A percentile compares a stretch with the other conserved stretches of the same genome.
phyloP scores from a whole-genome alignment of 2,113 vertebrate genomes.

The Syrrhaptes paradoxus region DNA sequence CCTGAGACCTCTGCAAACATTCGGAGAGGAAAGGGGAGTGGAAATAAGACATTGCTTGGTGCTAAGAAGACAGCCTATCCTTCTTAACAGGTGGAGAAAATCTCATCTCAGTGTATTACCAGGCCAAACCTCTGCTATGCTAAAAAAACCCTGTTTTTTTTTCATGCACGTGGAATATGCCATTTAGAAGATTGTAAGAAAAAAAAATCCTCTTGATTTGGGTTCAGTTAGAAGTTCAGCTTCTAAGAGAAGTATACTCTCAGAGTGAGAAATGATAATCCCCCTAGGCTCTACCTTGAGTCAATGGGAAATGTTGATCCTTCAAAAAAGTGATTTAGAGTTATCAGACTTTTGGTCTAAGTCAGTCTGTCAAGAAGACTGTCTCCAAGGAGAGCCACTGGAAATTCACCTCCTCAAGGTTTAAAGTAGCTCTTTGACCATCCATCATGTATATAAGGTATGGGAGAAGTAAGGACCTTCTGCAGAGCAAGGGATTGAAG shows the following conservation, averaged over 20 bases:
- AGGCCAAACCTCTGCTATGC: not conserved
- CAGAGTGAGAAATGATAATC: not conserved
- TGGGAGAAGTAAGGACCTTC: not conserved
- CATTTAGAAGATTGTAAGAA: not conserved
- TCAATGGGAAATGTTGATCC: not conserved
- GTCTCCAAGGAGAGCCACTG: not conserved
- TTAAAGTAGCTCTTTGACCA: not conserved
- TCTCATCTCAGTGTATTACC: not conserved
- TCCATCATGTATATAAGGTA: fast-evolving
- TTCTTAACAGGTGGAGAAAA: not conserved
- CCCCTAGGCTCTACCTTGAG: not conserved
- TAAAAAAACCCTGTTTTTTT: not conserved
- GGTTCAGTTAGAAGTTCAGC: not conserved
- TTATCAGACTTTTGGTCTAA: not conserved
- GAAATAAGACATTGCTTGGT: not conserved
- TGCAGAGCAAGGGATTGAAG: not conserved
- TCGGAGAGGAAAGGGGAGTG: not conserved
- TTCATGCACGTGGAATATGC: not conserved
- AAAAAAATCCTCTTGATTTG: not conserved
- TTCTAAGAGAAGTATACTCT: not conserved
- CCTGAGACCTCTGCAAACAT: not conserved
- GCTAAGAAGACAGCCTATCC: not conserved
- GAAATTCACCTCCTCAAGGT: not conserved
- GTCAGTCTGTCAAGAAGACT: not conserved
- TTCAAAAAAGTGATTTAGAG: not conserved